Evolutionary conservation across 1,140 invertebrate genomes (phyloP).

Genomic region (Drosophila biarmipes): DNA sequence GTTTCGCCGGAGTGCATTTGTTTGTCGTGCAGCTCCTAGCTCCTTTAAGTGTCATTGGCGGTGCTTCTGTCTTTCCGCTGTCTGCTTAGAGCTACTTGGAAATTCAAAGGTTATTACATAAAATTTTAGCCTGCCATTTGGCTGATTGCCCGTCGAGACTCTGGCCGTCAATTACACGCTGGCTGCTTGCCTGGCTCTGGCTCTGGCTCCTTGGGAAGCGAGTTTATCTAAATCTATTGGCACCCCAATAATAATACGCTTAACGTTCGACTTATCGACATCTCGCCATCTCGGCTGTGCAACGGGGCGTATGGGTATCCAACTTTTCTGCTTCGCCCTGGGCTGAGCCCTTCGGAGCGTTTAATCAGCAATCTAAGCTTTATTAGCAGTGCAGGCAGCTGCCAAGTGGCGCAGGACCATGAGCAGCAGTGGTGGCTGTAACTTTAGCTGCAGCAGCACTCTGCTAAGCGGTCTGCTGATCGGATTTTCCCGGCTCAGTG

Average conservation of each 20-base stretch:
- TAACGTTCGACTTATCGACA: slow-evolving; percentile 75
- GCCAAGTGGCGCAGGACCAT: slow-evolving; percentile 28
- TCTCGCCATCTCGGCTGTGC: slow-evolving; percentile 47
- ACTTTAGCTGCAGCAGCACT: slow-evolving; percentile 58
- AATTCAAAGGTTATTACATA: slow-evolving; percentile 83
- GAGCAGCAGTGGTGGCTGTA: slow-evolving; percentile 14
- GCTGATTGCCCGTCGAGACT: slow-evolving; percentile 73
- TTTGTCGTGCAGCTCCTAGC: slow-evolving; percentile 52
- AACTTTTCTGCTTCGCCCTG: slow-evolving; percentile 26
- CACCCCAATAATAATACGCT: slow-evolving; percentile 75
- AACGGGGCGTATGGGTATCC: slow-evolving; percentile 68
- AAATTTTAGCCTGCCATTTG: slow-evolving; percentile 81
- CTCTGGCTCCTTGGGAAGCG: slow-evolving; percentile 13
- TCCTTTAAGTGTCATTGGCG: slow-evolving; percentile 59
- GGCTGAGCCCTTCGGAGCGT: slow-evolving; percentile 48
- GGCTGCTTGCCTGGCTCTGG: slow-evolving; percentile 4
- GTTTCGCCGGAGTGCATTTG: slow-evolving; percentile 7
- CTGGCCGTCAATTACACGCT: slow-evolving; percentile 39
- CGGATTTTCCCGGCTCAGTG: slow-evolving; percentile 72
- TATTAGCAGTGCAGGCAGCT: slow-evolving; percentile 74
- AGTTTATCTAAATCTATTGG: slow-evolving; percentile 82
- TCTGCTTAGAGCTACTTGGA: slow-evolving; percentile 65
- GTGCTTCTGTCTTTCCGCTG: slow-evolving; percentile 30
- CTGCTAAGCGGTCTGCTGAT: slow-evolving; percentile 63
- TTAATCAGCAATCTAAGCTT: slow-evolving; percentile 82